Evolutionary conservation across 2,888 invertebrate genomes (phyloP).

Genomic region (Rhaphigaster nebulosa): DNA sequence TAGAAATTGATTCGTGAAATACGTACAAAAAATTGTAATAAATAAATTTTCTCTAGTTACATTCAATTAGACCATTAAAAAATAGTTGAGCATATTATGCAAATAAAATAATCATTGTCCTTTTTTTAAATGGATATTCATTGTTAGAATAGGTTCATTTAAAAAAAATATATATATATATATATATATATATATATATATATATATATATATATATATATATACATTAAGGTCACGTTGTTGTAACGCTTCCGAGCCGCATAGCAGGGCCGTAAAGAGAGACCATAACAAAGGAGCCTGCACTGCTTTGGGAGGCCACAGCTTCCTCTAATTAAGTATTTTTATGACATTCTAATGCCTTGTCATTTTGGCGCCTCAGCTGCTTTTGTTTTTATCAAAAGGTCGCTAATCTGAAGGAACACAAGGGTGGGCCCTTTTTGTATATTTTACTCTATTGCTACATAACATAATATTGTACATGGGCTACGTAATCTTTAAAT

Average conservation of each 20-base stretch:
- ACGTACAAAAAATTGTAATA: too few relatives aligned
- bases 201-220: background rate
- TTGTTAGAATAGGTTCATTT: too few relatives aligned
- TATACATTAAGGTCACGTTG: background rate
- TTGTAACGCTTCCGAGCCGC: background rate
- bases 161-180: too few relatives aligned
- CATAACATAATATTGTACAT: too few relatives aligned
- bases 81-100: too few relatives aligned
- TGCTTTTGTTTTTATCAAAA: background rate
- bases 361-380: conserved; percentile 16
- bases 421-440: background rate
- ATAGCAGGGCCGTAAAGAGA: background rate
- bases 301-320: background rate
- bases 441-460: background rate
- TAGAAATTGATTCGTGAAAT: too few relatives aligned
- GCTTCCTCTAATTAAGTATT: conserved; percentile 26
- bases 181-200: background rate
- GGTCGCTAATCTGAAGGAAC: background rate
- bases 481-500: too few relatives aligned
- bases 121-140: too few relatives aligned
- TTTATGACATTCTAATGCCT: background rate
- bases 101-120: too few relatives aligned
- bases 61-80: too few relatives aligned
- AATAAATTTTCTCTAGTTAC: too few relatives aligned
- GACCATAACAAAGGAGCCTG: background rate